These are phyloP conservation scores for Stichodactyla mertensii DNA, from an alignment of 64 coral and sea anemone species.

Conservation along the genomic window DNA sequence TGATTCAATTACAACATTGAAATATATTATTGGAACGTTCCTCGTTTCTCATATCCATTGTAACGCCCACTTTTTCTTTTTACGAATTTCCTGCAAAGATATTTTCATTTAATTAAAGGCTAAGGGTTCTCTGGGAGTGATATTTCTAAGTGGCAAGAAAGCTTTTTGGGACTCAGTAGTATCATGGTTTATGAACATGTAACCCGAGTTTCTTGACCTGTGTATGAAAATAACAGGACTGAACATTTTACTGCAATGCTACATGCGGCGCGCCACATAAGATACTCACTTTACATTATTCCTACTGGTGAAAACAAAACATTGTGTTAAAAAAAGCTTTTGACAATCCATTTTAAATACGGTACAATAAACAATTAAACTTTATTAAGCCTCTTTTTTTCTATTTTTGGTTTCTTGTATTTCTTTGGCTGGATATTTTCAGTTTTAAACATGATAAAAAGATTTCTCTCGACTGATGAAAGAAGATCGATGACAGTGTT, in stretches of 20 bases:
- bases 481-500: no score
- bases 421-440: no score
- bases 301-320: not conserved
- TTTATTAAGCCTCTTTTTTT: no score
- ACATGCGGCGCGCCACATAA: not conserved
- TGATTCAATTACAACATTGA: not conserved
- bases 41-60: not conserved
- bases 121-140: not conserved
- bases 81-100: not conserved
- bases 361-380: no score
- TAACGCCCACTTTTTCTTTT: slow-evolving; percentile 5
- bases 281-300: no score
- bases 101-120: not conserved
- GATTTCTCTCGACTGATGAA: no score
- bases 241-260: not conserved
- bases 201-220: not conserved
- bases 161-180: not conserved
- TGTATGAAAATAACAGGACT: no score
- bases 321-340: not conserved
- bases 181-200: not conserved
- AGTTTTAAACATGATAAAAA: no score
- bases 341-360: no score
- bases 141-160: not conserved
- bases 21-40: not conserved
- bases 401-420: no score